Evolutionary conservation across 2,113 vertebrate species (phyloP).

Genomic region (Cygnus atratus): DNA sequence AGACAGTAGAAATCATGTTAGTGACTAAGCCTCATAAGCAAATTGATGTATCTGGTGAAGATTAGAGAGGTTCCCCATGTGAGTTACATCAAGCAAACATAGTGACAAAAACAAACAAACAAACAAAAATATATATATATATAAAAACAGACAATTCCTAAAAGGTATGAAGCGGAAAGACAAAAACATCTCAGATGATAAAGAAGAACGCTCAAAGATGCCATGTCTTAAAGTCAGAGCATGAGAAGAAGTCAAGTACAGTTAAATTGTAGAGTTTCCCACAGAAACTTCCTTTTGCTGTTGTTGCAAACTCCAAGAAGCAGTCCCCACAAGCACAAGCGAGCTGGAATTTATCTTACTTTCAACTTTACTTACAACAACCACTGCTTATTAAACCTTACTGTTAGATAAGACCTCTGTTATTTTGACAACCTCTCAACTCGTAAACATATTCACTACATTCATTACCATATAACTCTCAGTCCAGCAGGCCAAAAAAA

Average conservation of each 20-base stretch:
- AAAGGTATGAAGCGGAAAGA: neutral
- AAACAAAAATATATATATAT: neutral
- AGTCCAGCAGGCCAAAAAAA: neutral
- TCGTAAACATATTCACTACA: neutral
- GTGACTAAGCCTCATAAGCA: neutral
- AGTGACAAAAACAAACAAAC: too few species aligned
- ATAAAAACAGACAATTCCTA: neutral
- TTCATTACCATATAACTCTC: neutral
- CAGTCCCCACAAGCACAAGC: accelerated
- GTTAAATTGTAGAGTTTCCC: neutral
- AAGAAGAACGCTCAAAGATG: neutral
- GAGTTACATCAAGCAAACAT: neutral
- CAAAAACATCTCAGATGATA: constrained; percentile 25
- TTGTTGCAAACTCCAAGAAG: neutral
- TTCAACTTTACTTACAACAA: neutral
- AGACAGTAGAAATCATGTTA: constrained; percentile 21
- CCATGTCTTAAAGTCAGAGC: neutral
- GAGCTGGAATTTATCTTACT: neutral
- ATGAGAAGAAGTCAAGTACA: neutral
- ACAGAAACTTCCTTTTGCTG: neutral
- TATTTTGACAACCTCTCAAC: neutral
- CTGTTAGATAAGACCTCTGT: constrained; percentile 10
- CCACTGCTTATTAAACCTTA: constrained; percentile 8
- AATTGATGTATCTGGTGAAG: neutral
- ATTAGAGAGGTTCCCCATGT: constrained; percentile 16